These are phyloP conservation scores for Hycleus cichorii DNA, from an alignment of 1,140 invertebrate species.

Conservation along the genomic window DNA sequence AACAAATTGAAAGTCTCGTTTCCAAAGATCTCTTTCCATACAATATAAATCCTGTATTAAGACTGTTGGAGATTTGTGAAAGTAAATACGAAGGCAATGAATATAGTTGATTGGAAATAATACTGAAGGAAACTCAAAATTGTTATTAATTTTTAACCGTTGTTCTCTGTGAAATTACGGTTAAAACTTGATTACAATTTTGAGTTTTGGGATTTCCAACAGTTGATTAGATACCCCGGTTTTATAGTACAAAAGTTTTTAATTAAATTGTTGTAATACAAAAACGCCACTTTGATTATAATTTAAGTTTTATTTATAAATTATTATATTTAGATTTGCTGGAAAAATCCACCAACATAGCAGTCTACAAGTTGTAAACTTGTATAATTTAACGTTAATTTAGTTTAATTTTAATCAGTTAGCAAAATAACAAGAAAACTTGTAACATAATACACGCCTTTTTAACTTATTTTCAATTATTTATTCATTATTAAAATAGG, in stretches of 20 bases:
- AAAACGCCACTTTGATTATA: not conserved
- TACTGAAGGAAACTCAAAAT: no score
- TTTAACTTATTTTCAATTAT: slow-evolving; percentile 18
- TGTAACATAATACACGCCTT: not conserved
- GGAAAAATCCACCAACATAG: no score
- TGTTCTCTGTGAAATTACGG: not conserved
- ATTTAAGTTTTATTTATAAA: not conserved
- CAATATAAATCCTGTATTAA: slow-evolving; percentile 80
- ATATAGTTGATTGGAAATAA: slow-evolving; percentile 47
- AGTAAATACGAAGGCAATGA: slow-evolving; percentile 69
- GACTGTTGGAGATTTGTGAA: slow-evolving; percentile 77
- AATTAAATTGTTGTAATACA: not conserved
- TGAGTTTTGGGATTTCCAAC: no score
- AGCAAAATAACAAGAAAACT: slow-evolving; percentile 1
- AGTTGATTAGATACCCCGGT: not conserved
- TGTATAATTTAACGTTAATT: no score
- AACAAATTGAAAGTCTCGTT: slow-evolving; percentile 75
- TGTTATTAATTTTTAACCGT: no score
- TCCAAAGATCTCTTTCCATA: slow-evolving; percentile 79
- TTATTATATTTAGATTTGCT: no score
- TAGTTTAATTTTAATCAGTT: not conserved
- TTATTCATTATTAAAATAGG: slow-evolving; percentile 13
- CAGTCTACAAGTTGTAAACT: no score
- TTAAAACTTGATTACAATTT: no score
- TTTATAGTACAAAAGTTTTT: slow-evolving; percentile 15